A percentile compares a stretch with the other conserved stretches of the same genome.
phyloP scores from a whole-genome alignment of 2,888 invertebrate species.

The Aphodius granarius region DNA sequence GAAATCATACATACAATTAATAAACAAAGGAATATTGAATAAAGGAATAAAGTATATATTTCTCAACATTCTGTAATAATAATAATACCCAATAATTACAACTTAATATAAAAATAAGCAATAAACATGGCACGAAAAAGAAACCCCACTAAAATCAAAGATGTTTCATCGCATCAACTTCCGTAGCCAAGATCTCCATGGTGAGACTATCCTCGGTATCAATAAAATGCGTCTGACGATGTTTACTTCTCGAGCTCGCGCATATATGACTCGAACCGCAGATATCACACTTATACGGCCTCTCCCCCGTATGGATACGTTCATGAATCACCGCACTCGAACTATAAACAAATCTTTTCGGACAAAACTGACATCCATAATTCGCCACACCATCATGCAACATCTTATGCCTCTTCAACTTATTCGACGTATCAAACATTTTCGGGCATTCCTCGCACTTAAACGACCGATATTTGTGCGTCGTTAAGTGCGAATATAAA shows the following conservation, averaged over 20 bases:
- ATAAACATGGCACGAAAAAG: too few relatives aligned
- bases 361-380: constrained; percentile 25
- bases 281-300: constrained; percentile 24
- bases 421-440: constrained; percentile 18
- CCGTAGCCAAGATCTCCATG: background rate
- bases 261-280: constrained; percentile 24
- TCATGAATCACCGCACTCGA: constrained; percentile 28
- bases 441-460: constrained; percentile 19
- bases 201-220: background rate
- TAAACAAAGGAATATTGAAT: too few relatives aligned
- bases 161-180: too few relatives aligned
- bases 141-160: too few relatives aligned
- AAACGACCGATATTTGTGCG: constrained; percentile 4
- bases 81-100: too few relatives aligned
- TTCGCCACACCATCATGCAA: constrained; percentile 22
- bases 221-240: constrained; percentile 15
- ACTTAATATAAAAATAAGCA: too few relatives aligned
- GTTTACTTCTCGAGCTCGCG: constrained; percentile 24
- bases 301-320: constrained; percentile 23
- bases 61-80: too few relatives aligned
- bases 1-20: too few relatives aligned
- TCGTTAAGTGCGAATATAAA: constrained; percentile 14
- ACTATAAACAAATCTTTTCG: constrained; percentile 24
- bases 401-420: constrained; percentile 23
- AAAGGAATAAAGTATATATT: too few relatives aligned